Evolutionary conservation across 2,888 invertebrate species (phyloP).

Genomic region (Microdon myrmicae): DNA sequence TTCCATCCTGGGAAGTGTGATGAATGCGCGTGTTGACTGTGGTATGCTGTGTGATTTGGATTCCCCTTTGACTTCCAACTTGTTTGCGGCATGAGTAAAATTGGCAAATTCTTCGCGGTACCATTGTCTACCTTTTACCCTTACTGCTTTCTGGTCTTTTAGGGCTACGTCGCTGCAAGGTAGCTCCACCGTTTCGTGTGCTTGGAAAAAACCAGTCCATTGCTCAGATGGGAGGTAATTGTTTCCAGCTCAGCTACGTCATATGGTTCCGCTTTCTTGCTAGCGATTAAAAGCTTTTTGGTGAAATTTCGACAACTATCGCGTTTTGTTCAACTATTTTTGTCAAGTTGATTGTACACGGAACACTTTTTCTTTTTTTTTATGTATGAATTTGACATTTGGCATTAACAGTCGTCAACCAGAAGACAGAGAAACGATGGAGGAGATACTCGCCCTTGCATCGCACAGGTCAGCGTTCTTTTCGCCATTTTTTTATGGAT

Average conservation of each 20-base stretch:
- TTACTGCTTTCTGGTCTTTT: slow-evolving; percentile 10
- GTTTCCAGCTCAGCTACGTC: slow-evolving; percentile 7
- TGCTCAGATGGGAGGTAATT: slow-evolving; percentile 2
- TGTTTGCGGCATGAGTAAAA: slow-evolving; percentile 1
- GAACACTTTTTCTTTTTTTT: too few relatives aligned
- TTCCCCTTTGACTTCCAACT: too few relatives aligned
- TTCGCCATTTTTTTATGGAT: too few relatives aligned
- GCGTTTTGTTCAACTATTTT: too few relatives aligned
- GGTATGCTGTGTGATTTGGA: too few relatives aligned
- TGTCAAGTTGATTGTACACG: too few relatives aligned
- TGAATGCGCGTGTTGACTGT: neutral
- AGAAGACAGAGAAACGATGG: too few relatives aligned
- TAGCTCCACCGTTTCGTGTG: slow-evolving; percentile 11
- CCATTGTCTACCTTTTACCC: slow-evolving; percentile 28
- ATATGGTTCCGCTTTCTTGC: slow-evolving; percentile 22
- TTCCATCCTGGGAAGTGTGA: slow-evolving; percentile 4
- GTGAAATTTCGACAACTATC: slow-evolving; percentile 12
- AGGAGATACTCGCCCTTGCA: too few relatives aligned
- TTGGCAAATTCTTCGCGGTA: slow-evolving; percentile 8
- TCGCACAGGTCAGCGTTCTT: too few relatives aligned
- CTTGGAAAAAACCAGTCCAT: slow-evolving; percentile 7
- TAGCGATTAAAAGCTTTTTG: slow-evolving; percentile 7
- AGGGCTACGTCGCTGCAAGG: slow-evolving; percentile 16
- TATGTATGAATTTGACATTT: too few relatives aligned
- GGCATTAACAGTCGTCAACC: too few relatives aligned